These are phyloP conservation scores for Octomys mimax DNA, from an alignment of 2,797 vertebrate genomes.

Conservation along the genomic window DNA sequence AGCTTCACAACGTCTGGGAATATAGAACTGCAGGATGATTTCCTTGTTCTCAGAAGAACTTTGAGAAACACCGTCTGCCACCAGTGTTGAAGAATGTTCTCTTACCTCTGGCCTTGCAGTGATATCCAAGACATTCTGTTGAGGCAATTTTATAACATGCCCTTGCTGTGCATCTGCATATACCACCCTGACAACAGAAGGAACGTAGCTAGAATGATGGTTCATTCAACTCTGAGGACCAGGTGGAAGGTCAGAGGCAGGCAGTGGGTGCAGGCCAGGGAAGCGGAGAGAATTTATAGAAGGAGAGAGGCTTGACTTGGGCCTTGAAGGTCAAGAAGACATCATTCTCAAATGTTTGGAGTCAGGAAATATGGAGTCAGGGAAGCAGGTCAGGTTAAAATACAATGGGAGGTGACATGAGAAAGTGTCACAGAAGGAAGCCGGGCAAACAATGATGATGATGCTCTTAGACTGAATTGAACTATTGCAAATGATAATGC, in stretches of 20 bases:
- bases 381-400: not conserved
- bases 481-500: not conserved
- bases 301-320: not conserved
- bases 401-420: not conserved
- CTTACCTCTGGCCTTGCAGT: not conserved
- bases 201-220: not conserved
- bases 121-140: not conserved
- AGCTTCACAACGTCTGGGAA: not conserved
- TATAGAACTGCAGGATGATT: not conserved
- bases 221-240: not conserved
- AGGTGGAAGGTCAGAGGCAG: conserved; percentile 42
- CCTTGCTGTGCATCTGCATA: conserved; percentile 14
- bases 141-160: conserved; percentile 33
- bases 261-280: not conserved
- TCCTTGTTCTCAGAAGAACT: conserved; percentile 12
- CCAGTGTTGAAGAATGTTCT: not conserved
- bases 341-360: not conserved
- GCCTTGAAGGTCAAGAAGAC: not conserved
- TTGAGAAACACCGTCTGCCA: conserved; percentile 17
- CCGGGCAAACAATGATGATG: rapidly evolving
- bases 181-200: not conserved
- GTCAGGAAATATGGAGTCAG: not conserved
- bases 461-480: not conserved
- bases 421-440: not conserved
- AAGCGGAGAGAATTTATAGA: not conserved